These are phyloP conservation scores for Helarctos malayanus DNA, from an alignment of 2,797 vertebrate species.

Conservation along the genomic window DNA sequence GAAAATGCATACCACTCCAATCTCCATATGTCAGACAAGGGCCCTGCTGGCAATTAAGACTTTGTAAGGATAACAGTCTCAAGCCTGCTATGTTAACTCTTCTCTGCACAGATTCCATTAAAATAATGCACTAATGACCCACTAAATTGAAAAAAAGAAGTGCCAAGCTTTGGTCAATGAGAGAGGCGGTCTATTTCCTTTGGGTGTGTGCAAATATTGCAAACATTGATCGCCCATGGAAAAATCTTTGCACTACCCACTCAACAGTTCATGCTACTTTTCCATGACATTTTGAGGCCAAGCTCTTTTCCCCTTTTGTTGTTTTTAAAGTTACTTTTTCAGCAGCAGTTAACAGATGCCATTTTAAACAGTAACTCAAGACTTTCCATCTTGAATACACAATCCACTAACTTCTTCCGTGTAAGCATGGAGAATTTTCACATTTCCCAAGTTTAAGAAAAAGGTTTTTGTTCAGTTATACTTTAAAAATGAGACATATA, in stretches of 20 bases:
- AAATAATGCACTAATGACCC: not conserved
- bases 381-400: not conserved
- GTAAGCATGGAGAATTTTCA: not conserved
- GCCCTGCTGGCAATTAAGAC: no score
- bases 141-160: not conserved
- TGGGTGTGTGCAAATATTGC: not conserved
- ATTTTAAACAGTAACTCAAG: not conserved
- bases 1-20: not conserved
- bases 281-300: not conserved
- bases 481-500: not conserved
- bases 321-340: not conserved
- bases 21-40: not conserved
- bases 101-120: not conserved
- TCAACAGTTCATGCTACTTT: not conserved
- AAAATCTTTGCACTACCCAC: not conserved
- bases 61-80: not conserved
- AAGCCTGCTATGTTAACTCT: not conserved
- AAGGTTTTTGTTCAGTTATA: constrained; percentile 43
- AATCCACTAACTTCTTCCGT: not conserved
- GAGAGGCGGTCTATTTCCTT: not conserved
- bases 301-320: not conserved
- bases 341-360: not conserved
- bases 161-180: not conserved
- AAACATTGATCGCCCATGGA: not conserved
- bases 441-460: constrained; percentile 37